These are phyloP conservation scores for Tachysurus vachellii DNA, from an alignment of 2,113 vertebrate genomes.

Conservation along the genomic window DNA sequence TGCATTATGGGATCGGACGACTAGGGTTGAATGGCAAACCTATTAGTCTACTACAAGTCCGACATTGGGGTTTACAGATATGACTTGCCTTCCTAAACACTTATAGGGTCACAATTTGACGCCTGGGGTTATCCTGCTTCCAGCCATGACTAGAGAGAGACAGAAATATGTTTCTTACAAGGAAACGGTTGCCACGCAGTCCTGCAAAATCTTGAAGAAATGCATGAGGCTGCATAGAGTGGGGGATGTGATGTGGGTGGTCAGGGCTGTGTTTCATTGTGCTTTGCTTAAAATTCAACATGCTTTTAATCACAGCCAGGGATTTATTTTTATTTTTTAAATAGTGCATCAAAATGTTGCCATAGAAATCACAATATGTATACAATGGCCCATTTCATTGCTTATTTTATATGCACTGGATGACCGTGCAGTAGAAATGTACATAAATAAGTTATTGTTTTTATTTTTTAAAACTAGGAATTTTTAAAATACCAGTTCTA, in stretches of 20 bases:
- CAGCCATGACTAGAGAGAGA: background rate
- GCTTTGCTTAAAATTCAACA: conserved; percentile 4
- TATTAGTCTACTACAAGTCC: background rate
- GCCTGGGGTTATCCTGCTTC: background rate
- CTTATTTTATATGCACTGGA: background rate
- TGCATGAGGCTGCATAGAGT: background rate
- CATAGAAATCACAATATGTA: background rate
- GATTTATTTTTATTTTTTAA: background rate
- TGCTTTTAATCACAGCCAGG: background rate
- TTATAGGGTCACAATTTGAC: background rate
- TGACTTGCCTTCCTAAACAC: background rate
- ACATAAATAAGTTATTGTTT: background rate
- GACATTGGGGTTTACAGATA: background rate
- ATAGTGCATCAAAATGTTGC: background rate
- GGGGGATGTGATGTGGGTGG: conserved; percentile 10
- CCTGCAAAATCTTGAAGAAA: conserved; percentile 18
- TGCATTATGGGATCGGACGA: conserved; percentile 4
- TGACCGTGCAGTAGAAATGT: background rate
- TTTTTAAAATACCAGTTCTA: background rate
- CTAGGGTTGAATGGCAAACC: background rate
- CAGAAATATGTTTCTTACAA: background rate
- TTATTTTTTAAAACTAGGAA: background rate
- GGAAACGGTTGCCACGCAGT: background rate
- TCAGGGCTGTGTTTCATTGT: conserved; percentile 22
- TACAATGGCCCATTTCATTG: background rate